Conservation (phyloP, 1,140 invertebrate genomes). For the Pogonomyrmex californicus region DNA sequence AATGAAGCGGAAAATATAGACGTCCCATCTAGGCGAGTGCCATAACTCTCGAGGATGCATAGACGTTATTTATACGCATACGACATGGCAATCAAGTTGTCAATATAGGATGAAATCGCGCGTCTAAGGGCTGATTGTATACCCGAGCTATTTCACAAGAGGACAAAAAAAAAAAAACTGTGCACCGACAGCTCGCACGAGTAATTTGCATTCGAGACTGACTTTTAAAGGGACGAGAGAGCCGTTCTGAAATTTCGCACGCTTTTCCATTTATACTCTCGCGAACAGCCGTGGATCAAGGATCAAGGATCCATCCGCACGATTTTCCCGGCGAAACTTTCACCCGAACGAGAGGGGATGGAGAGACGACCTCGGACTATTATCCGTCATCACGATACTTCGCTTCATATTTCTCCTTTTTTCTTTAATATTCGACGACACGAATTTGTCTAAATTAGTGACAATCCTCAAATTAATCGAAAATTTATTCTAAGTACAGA, state of each 20-base stretch:
- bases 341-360: neutral
- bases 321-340: conserved; percentile 57
- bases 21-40: neutral
- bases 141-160: conserved; percentile 15
- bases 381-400: conserved; percentile 16
- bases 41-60: conserved; percentile 8
- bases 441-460: conserved; percentile 9
- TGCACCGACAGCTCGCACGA: conserved; percentile 1
- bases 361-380: neutral
- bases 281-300: conserved; percentile 37
- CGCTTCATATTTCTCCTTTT: neutral
- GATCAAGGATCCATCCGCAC: conserved; percentile 55
- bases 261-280: conserved; percentile 53
- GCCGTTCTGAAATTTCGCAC: conserved; percentile 26
- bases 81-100: conserved; percentile 25
- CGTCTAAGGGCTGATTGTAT: conserved; percentile 42
- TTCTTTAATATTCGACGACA: neutral
- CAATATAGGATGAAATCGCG: conserved; percentile 39
- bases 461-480: neutral
- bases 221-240: conserved; percentile 27
- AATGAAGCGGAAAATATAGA: conserved; percentile 14
- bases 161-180: conserved; percentile 12
- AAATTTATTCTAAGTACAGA: neutral
- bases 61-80: neutral
- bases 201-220: conserved; percentile 45